Evolutionary conservation across 2,797 vertebrate genomes (phyloP).

Genomic region (Distichodus sexfasciatus): DNA sequence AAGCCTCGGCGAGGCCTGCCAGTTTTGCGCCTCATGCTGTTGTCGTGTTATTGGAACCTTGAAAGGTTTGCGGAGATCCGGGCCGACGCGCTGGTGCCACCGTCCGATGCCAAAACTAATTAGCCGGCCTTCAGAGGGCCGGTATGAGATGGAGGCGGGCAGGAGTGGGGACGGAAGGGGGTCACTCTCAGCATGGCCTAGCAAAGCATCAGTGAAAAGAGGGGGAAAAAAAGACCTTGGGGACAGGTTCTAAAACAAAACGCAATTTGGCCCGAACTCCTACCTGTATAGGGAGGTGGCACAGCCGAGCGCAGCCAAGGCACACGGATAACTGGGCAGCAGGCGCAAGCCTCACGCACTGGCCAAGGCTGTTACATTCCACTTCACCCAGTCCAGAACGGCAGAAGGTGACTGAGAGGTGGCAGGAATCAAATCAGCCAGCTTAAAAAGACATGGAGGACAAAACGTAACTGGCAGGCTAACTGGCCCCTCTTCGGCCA

Average conservation of each 20-base stretch:
- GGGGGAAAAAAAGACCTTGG: conserved; percentile 47
- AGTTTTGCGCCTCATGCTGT: not conserved
- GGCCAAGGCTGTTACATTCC: conserved; percentile 47
- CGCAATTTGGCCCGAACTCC: conserved; percentile 61
- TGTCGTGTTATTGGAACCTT: conserved; percentile 12
- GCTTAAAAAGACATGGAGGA: conserved; percentile 49
- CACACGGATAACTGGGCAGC: conserved; percentile 37
- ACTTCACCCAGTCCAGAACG: conserved; percentile 41
- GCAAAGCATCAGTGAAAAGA: conserved; percentile 43
- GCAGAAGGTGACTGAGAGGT: conserved; percentile 53
- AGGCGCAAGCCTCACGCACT: conserved; percentile 11
- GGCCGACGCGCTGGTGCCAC: conserved; percentile 51
- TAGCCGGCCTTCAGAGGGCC: conserved; percentile 59
- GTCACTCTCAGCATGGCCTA: conserved; percentile 32
- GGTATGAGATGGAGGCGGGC: conserved; percentile 7
- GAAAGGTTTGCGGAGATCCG: conserved; percentile 32
- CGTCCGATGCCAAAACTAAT: conserved; percentile 66
- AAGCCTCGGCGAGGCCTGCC: not conserved
- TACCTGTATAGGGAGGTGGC: conserved; percentile 22
- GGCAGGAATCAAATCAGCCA: conserved; percentile 51
- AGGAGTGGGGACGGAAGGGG: not conserved
- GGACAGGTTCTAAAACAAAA: conserved; percentile 62
- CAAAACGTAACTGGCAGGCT: conserved; percentile 51
- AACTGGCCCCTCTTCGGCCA: conserved; percentile 31
- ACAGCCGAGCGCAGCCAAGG: conserved; percentile 43